Base-by-base conservation (phyloP, 2,888 invertebrate species). In the Sarcophaga rosellei region DNA sequence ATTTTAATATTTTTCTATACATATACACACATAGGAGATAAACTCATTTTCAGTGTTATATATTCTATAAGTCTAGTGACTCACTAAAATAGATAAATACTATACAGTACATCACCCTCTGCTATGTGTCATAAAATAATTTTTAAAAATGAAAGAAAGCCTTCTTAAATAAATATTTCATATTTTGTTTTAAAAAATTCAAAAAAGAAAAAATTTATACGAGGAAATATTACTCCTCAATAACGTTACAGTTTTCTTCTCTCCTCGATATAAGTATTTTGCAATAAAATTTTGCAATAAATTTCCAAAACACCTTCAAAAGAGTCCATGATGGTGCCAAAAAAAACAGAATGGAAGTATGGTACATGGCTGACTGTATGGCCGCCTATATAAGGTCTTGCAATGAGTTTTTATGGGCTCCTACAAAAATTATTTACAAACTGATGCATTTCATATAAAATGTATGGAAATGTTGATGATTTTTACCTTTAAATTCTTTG, bases 71-170 rank as follows among this genome's bases (percentile, higher is more conserved):
- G 53, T 53, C 53, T 53, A 53, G 53, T 85, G 85, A 85, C 75
- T 85, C 85, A 85, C 79, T 75, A 53, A 82, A 79, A 75, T 68
- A 82, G 23, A 81, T 69, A 47, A 11, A 47, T 47, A 15, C 15
- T 47, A n/a, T 4, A 12, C 1, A 0, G 3, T 53, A 17, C 5
- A 53, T 53, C 12, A 15, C 12, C 53, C 17, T 17, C 17, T 5
- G 53, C 44, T 72, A 82, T 85, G 82, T 85, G 76, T 85, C 75
- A 85, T 62, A 23, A 20, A 53, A 72, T 62, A 82, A 82, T 85
- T 82, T 85, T 53, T 53, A 53, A 53, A 53, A 53, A 53, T 17
- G 20, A 69, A 61, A 61, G 10, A 57, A 63, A 17, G 25, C 23
- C n/a, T 65, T 65, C 8, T n/a, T n/a, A n/a, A n/a, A 65, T 35